Conservation (phyloP, 2,797 vertebrate species). For the Enteromius argenteus region DNA sequence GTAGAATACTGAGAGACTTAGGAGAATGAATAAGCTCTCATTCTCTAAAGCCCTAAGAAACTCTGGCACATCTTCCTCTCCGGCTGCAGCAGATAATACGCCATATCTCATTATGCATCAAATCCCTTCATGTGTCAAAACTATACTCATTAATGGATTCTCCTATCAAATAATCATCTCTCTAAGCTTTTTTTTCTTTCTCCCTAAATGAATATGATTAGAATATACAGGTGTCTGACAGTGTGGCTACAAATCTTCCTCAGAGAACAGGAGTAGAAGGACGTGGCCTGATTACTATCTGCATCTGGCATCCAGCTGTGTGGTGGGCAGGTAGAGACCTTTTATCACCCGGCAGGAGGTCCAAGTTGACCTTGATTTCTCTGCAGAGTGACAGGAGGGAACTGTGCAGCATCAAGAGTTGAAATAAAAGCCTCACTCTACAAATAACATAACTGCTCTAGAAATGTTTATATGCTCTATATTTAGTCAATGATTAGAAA, state of each 20-base stretch:
- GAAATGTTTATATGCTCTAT: constrained; percentile 70
- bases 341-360: constrained; percentile 59
- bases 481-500: constrained; percentile 64
- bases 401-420: constrained; percentile 24
- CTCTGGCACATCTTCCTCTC: constrained; percentile 46
- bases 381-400: constrained; percentile 37
- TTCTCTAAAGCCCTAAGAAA: constrained; percentile 39
- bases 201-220: constrained; percentile 46
- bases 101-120: constrained; percentile 54
- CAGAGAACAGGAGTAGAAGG: constrained; percentile 11
- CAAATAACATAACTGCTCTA: constrained; percentile 5
- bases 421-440: constrained; percentile 33
- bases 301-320: constrained; percentile 43
- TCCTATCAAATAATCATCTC: constrained; percentile 25
- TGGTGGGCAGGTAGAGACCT: constrained; percentile 56
- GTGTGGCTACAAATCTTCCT: constrained; percentile 42
- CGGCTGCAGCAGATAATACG: constrained; percentile 46
- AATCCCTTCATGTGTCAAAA: constrained; percentile 51
- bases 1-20: constrained; percentile 39
- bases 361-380: constrained; percentile 62
- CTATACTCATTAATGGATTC: constrained; percentile 44
- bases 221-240: constrained; percentile 55
- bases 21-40: constrained; percentile 44
- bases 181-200: not conserved
- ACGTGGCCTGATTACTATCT: constrained; percentile 55